Conservation (phyloP, 2,113 vertebrate genomes). For the Pelecanus crispus region DNA sequence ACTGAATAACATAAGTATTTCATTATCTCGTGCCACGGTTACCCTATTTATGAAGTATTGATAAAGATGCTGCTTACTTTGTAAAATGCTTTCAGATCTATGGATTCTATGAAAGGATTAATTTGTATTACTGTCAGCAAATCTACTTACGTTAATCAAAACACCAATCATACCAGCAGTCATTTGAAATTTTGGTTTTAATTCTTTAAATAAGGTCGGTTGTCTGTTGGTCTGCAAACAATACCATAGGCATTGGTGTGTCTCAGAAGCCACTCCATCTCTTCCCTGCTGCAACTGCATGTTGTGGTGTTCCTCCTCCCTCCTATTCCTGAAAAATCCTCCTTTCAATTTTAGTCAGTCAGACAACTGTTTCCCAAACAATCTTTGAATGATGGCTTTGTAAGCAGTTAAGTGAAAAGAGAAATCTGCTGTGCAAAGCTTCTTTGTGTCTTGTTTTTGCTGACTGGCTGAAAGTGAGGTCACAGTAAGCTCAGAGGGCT, state of each 20-base stretch:
- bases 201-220: neutral
- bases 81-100: neutral
- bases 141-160: neutral
- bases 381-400: neutral
- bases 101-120: neutral
- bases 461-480: neutral
- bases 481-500: neutral
- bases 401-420: neutral
- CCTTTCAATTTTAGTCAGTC: neutral
- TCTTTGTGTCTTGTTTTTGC: constrained; percentile 6
- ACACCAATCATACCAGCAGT: neutral
- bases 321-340: neutral
- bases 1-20: neutral
- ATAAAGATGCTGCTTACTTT: neutral
- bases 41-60: neutral
- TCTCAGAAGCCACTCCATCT: neutral
- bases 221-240: neutral
- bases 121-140: neutral
- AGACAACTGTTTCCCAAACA: neutral
- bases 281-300: neutral
- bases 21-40: neutral
- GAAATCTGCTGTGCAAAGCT: neutral
- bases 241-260: too few species aligned
- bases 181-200: neutral
- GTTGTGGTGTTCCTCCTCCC: neutral